Base-by-base conservation (phyloP, 1,140 invertebrate species). In the Leucophenga varia region DNA sequence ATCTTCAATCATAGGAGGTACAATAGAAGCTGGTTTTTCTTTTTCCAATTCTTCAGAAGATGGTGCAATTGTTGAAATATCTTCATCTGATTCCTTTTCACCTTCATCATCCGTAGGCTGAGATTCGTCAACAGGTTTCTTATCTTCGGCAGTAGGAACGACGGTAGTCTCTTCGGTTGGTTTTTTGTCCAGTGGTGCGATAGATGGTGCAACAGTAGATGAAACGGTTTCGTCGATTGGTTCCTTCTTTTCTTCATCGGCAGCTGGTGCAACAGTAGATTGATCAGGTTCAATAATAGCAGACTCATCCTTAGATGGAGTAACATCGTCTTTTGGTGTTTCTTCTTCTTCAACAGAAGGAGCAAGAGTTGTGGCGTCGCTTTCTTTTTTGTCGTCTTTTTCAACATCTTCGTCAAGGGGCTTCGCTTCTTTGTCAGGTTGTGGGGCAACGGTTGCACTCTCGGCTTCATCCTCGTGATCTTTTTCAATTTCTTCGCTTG, bases 251-350 rank as follows among this genome's bases (percentile, higher is more conserved):
- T 38, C 36, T 2, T 36, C 28, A 3, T 22, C 34, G 10, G 21
- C 20, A 16, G 13, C 8, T 5, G 30, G 16, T 14, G 18, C n/a
- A 7, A 30, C 25, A 30, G 25, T 30, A 8, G 25, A n/a, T 8
- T 8, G 7, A 7, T 30, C 25, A 30, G 25, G 7, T n/a, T 30
- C n/a, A 30, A 30, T 16, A 37, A 14, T 52, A 18, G 10, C 43
- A 37, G n/a, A n/a, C n/a, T n/a, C n/a, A n/a, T n/a, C n/a, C n/a
- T n/a, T n/a, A n/a, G n/a, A 16, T 36, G 49, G 41, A 30, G 42
- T 16, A 38, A 47, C 43, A 35, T 53, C 30, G 37, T 55, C 54
- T n/a, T n/a, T n/a, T n/a, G n/a, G n/a, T n/a, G n/a, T n/a, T n/a
- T n/a, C n/a, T 36, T 30, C 22, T 45, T 28, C 2, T 10, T 17